Base-by-base conservation (phyloP, 2,888 invertebrate genomes). In the Linnaemya tessellans region DNA sequence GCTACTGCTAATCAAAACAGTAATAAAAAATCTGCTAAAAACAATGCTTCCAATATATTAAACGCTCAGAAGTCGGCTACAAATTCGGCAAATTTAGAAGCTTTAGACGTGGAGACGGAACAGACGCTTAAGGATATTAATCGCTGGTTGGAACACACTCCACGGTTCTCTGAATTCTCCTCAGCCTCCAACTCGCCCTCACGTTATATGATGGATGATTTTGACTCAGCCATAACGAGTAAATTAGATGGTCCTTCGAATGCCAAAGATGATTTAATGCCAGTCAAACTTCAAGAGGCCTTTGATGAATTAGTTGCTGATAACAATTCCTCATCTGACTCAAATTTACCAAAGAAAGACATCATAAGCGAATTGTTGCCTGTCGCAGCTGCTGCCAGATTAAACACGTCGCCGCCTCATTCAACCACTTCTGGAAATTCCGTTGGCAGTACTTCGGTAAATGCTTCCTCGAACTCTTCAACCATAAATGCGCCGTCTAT, bases 131-230 rank as follows among this genome's bases (percentile, higher is more conserved):
- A 97, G 94, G 97, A 97, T 90, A 97, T 97, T 56, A 97, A 96
- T 90, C 97, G 97, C 89, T 97, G 97, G 97, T 92, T 97, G 83
- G 97, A 97, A 89, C 97, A 97, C 88, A 96, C 97, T 0, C 97
- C 97, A 0, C 95, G 95, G 88, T 94, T 95, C 85, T 94, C 96
- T 0, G 95, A 95, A 88, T 95, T 95, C 87, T 96, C 96, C 88
- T 96, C 97, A 0, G 95, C 95, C 9, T 96, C 96, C 89, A 96
- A 96, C 91, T 97, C 97, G 0, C 95, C 96, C 0, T 94, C 95
- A 2, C 94, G 94, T 84, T 95, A 95, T 58, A 94, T 95, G 86
- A 93, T 95, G 4, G 93, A 95, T 3, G 95, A 96, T 89, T 95
- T 96, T 88, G 93, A 94, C 79, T 94, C 94, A 88, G 90, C 93